Conservation (phyloP, 1,140 invertebrate species). For the Brachionus rubens region DNA sequence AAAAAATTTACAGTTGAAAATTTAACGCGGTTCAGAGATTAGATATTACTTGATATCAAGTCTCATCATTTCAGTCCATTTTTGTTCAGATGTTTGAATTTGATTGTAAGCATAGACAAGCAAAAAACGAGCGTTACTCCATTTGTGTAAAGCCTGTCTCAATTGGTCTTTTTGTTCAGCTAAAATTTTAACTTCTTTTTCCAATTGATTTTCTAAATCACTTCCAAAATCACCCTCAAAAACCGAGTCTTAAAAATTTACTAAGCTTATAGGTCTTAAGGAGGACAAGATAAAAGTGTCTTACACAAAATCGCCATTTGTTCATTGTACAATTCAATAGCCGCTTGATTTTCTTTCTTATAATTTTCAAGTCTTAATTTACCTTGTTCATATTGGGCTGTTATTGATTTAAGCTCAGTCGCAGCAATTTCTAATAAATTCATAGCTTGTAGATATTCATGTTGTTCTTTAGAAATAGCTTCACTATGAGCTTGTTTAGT, state of each 20-base stretch:
- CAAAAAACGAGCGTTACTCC: constrained; percentile 40
- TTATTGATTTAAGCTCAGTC: constrained; percentile 36
- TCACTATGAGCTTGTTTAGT: constrained; percentile 36
- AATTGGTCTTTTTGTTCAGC: constrained; percentile 35
- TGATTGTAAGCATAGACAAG: constrained; percentile 45
- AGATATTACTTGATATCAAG: constrained; percentile 41
- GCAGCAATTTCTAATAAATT: constrained; percentile 33
- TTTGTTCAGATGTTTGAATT: constrained; percentile 26
- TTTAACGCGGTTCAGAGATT: too few relatives aligned
- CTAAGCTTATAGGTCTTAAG: background rate
- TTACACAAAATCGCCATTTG: constrained; percentile 39
- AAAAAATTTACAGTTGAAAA: background rate
- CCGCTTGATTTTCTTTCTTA: constrained; percentile 34
- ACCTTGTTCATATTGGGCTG: constrained; percentile 22
- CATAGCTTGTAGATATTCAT: constrained; percentile 31
- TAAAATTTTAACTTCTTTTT: constrained; percentile 29
- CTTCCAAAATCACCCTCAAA: constrained; percentile 43
- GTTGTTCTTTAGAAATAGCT: constrained; percentile 46
- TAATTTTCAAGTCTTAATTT: constrained; percentile 41
- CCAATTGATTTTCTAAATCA: constrained; percentile 39
- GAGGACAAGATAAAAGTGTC: background rate
- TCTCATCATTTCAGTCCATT: constrained; percentile 46
- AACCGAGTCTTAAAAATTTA: constrained; percentile 9
- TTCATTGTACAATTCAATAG: constrained; percentile 43
- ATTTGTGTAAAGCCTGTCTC: constrained; percentile 44